Percentiles rank a stretch among this genome's conserved stretches.
phyloP scores from a whole-genome alignment of 2,888 invertebrate species.

The Luperina nickerlii region DNA sequence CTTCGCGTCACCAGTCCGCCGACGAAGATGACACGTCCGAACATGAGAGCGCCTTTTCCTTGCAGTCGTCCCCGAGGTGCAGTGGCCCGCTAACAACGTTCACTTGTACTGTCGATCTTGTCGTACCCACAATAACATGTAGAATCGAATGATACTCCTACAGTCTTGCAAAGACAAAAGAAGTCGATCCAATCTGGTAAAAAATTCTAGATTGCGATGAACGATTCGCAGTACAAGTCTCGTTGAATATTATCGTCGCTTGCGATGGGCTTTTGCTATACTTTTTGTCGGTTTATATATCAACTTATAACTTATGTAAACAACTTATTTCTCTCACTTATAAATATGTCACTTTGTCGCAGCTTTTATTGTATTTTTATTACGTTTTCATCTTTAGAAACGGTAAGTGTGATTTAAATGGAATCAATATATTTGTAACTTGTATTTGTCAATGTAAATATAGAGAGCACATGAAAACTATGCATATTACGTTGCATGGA shows the following conservation, averaged over 20 bases:
- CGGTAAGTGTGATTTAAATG: constrained; percentile 39
- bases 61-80: constrained; percentile 87
- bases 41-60: constrained; percentile 89
- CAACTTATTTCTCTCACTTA: constrained; percentile 17
- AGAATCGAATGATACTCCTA: neutral
- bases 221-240: constrained; percentile 71
- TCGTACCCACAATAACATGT: neutral
- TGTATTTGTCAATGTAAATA: constrained; percentile 33
- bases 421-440: constrained; percentile 8
- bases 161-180: neutral
- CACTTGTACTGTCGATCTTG: constrained; percentile 60
- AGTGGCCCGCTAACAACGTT: constrained; percentile 62
- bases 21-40: constrained; percentile 85
- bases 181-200: neutral
- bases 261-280: constrained; percentile 79
- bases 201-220: constrained; percentile 7
- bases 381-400: neutral
- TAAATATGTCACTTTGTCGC: constrained; percentile 39
- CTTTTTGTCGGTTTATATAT: constrained; percentile 52
- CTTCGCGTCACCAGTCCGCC: constrained; percentile 49
- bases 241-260: constrained; percentile 77
- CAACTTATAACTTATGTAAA: constrained; percentile 3
- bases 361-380: constrained; percentile 51
- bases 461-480: constrained; percentile 14
- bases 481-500: constrained; percentile 21